Evolutionary conservation across 2,113 vertebrate species (phyloP).

Genomic region (Benitochromis conjunctus): DNA sequence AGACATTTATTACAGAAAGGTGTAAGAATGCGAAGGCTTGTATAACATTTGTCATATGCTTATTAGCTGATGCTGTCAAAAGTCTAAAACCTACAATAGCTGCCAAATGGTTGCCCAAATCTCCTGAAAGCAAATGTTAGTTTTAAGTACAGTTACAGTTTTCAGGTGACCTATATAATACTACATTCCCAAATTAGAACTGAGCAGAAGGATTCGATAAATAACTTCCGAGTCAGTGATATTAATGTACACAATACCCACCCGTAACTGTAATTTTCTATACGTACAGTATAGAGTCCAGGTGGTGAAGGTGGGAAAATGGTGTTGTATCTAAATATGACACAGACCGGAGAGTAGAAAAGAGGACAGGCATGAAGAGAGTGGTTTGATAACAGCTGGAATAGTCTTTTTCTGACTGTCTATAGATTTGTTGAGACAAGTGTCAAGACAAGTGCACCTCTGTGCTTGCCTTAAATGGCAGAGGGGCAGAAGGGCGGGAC

Average conservation of each 20-base stretch:
- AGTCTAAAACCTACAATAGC: not conserved
- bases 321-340: not conserved
- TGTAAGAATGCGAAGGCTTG: not conserved
- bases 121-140: not conserved
- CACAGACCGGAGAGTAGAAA: not conserved
- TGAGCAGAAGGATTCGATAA: not conserved
- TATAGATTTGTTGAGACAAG: constrained; percentile 54
- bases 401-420: constrained; percentile 34
- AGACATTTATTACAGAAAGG: not conserved
- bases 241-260: not conserved
- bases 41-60: not conserved
- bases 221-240: not conserved
- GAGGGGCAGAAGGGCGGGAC: constrained; percentile 27
- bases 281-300: not conserved
- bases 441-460: constrained; percentile 55
- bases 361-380: not conserved
- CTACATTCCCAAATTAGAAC: not conserved
- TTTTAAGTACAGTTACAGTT: not conserved
- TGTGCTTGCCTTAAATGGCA: constrained; percentile 48
- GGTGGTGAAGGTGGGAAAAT: not conserved
- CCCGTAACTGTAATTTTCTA: not conserved
- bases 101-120: not conserved
- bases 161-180: not conserved
- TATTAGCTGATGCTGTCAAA: not conserved
- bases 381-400: constrained; percentile 26